These are phyloP conservation scores for Rhyacophila evoluta DNA, from an alignment of 2,888 invertebrate species.

Conservation along the genomic window DNA sequence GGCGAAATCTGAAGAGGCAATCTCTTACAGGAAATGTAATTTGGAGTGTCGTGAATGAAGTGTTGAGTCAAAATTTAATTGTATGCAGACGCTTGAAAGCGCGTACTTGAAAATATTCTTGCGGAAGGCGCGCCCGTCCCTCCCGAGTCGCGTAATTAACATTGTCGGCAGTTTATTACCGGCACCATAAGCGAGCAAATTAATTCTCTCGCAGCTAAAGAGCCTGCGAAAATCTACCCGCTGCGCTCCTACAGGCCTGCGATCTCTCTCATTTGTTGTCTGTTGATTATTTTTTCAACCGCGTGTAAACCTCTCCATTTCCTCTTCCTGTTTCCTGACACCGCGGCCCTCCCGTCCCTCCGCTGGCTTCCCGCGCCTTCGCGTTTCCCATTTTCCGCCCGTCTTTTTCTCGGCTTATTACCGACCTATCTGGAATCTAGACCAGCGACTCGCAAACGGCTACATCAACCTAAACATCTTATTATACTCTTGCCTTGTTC, in stretches of 20 bases:
- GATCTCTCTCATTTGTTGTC: neutral
- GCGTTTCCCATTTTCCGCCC: neutral
- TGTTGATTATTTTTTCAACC: constrained; percentile 23
- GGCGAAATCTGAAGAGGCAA: too few species aligned
- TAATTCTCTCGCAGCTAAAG: neutral
- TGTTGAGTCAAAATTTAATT: too few species aligned
- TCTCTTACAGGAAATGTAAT: too few species aligned
- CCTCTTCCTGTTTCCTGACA: constrained; percentile 48
- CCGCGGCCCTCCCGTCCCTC: neutral
- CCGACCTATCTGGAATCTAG: neutral
- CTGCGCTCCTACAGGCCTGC: neutral
- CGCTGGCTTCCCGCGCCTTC: neutral
- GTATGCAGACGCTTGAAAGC: too few species aligned
- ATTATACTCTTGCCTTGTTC: too few species aligned
- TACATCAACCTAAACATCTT: too few species aligned
- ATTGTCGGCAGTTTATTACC: neutral
- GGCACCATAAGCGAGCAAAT: neutral
- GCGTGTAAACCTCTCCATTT: constrained; percentile 51
- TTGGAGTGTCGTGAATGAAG: too few species aligned
- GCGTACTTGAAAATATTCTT: too few species aligned
- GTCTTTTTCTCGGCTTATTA: neutral
- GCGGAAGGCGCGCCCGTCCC: neutral
- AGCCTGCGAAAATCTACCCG: neutral
- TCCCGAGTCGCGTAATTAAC: neutral
- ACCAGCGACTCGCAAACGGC: neutral